A percentile compares a stretch with the other conserved stretches of the same genome.
Evolutionary conservation across 2,888 invertebrate genomes (phyloP).

Genomic region (Acanthosepion lycidas): DNA sequence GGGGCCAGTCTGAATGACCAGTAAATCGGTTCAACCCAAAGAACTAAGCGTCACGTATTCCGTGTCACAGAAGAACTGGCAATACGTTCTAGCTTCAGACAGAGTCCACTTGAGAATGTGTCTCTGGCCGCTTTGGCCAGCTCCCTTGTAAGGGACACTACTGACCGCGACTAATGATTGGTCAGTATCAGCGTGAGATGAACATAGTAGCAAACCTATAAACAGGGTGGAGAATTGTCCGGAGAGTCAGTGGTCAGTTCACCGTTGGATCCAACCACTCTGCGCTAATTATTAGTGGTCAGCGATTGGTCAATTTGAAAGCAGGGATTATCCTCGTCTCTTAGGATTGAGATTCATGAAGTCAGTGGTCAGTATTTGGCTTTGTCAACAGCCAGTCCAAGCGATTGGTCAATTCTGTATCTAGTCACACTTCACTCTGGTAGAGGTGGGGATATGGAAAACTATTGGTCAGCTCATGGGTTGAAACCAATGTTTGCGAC

Average conservation of each 20-base stretch:
- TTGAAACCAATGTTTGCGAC: not conserved
- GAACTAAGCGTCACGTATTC: not conserved
- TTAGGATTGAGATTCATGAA: slow-evolving; percentile 20
- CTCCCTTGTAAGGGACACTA: slow-evolving; percentile 33
- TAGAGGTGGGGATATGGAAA: not conserved
- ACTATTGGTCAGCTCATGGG: not conserved
- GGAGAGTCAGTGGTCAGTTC: not conserved
- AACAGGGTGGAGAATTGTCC: slow-evolving; percentile 11
- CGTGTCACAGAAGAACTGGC: not conserved
- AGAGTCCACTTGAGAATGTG: not conserved
- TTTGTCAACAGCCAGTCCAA: not conserved
- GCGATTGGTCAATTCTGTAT: not conserved
- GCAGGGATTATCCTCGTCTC: not conserved
- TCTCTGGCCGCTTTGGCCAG: not conserved
- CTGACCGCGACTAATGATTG: slow-evolving; percentile 23
- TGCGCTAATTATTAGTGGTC: slow-evolving; percentile 33
- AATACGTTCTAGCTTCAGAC: not conserved
- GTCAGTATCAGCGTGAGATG: slow-evolving; percentile 20
- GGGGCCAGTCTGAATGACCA: not conserved
- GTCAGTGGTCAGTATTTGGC: not conserved
- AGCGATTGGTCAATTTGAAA: not conserved
- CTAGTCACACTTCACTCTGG: not conserved
- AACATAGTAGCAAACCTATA: slow-evolving; percentile 14
- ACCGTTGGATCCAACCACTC: not conserved
- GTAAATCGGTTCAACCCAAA: not conserved